Percentiles rank a stretch among this genome's conserved stretches.
Evolutionary conservation across 2,113 vertebrate genomes (phyloP).

Genomic region (Talpa occidentalis): DNA sequence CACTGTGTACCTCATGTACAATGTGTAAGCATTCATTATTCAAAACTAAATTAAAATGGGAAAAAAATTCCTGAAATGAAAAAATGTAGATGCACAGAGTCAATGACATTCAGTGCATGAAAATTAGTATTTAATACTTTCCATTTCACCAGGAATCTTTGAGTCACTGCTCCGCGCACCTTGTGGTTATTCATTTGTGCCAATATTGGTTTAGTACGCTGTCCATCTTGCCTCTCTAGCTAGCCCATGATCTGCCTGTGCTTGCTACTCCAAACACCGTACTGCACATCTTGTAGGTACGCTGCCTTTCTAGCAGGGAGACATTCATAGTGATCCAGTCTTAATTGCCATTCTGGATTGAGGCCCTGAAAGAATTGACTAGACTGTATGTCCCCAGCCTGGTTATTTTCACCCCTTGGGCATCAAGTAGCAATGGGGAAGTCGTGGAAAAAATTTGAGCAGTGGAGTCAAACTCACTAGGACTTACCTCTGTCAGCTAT

Average conservation of each 20-base stretch:
- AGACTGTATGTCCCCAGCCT: not conserved
- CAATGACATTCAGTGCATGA: not conserved
- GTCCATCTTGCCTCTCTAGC: not conserved
- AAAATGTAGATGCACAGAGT: not conserved
- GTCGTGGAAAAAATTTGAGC: not conserved
- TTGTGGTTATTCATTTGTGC: not conserved
- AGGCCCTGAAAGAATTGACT: not conserved
- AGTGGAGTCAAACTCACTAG: not conserved
- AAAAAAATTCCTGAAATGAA: conserved; percentile 1
- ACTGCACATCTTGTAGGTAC: not conserved
- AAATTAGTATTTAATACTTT: conserved; percentile 1
- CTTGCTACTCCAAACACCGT: not conserved
- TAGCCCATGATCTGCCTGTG: not conserved
- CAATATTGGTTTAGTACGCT: not conserved
- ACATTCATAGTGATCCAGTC: not conserved
- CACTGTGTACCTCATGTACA: not conserved
- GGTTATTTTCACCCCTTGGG: not conserved
- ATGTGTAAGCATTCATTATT: not conserved
- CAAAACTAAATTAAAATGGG: not conserved
- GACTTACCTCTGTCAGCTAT: not conserved
- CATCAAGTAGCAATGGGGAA: not conserved
- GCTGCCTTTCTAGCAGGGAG: not conserved
- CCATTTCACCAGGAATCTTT: not conserved
- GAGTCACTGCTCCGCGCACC: not conserved
- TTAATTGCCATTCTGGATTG: not conserved